Base-by-base conservation (phyloP, 2,888 invertebrate genomes). In the Ethmia dodecea region DNA sequence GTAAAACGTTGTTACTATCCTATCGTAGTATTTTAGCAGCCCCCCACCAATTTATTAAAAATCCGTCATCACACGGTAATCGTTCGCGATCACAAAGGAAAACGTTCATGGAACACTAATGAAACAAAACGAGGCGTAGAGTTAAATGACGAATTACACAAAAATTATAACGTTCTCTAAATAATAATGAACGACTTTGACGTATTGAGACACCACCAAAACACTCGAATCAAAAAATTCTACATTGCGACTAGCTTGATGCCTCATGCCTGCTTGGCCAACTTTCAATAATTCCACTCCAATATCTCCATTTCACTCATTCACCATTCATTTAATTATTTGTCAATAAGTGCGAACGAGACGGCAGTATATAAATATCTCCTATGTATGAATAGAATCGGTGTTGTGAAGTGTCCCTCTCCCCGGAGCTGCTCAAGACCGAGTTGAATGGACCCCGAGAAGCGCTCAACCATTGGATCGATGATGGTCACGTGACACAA, bases 361-460 rank as follows among this genome's bases (percentile, higher is more conserved):
- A 86, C 47, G 59, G 78, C 64, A 57, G 68, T 59, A 79, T 68
- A 74, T 72, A 78, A 76, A 80, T 78, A 80, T 76, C 73, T 78
- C 68, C 72, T 79, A 78, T 70, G 80, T 79, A 81, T 83, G 83
- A 84, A 83, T 80, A 84, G 79, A 79, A 80, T 74, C 67, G 62
- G 73, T 76, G 75, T 79, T 73, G 69, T 80, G 80, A 83, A 80
- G 79, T 79, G 70, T 74, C 66, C 74, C 74, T 67, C 74, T 72
- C 70, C 68, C 68, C 73, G 65, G 66, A 64, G 55, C 60, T 10
- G 28, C 28, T 27, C 24, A 16, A 75, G 68, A 56, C 65, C 60
- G 84, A 87, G 86, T 86, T 87, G 86, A 86, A 86, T 86, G 86
- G 86, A 86, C 86, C 83, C 30, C 83, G 78, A 75, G 81, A 83